Percentiles rank a stretch among this genome's conserved stretches.
Conservation (phyloP, 2,888 invertebrate genomes). For the Branchipolynoe longqiensis region DNA sequence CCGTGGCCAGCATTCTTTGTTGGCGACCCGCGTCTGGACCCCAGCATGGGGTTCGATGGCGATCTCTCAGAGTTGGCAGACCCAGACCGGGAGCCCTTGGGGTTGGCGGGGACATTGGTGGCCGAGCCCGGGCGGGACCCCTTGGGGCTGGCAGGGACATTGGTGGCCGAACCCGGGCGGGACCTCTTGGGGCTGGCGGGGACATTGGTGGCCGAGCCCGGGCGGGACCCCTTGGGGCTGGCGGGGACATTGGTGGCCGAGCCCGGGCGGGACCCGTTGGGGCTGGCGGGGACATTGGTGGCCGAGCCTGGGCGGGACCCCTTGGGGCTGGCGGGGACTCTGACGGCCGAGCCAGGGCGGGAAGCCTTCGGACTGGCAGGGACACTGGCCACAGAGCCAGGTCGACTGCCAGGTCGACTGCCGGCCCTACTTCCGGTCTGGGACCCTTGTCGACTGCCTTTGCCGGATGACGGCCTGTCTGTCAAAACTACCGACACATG, state of each 20-base stretch:
- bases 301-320: constrained; percentile 30
- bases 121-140: constrained; percentile 56
- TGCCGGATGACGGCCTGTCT: constrained; percentile 30
- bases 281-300: not conserved
- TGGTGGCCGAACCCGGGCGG: constrained; percentile 63
- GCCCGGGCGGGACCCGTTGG: constrained; percentile 11
- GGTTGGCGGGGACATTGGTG: constrained; percentile 59
- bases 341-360: constrained; percentile 50
- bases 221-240: constrained; percentile 61
- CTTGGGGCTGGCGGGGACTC: constrained; percentile 37
- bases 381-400: constrained; percentile 3
- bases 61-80: constrained; percentile 63
- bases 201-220: constrained; percentile 64
- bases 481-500: too few species aligned
- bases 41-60: too few species aligned
- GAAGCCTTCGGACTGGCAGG: constrained; percentile 7
- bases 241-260: constrained; percentile 23
- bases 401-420: not conserved
- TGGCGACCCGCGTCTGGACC: too few species aligned
- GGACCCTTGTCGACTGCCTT: not conserved
- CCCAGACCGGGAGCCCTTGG: constrained; percentile 41
- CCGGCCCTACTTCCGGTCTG: not conserved
- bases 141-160: constrained; percentile 22
- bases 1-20: too few species aligned
- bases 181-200: constrained; percentile 1